A percentile compares a stretch with the other conserved stretches of the same genome.
phyloP scores from a whole-genome alignment of 2,797 vertebrate genomes.

The Enteromius trimaculatus region DNA sequence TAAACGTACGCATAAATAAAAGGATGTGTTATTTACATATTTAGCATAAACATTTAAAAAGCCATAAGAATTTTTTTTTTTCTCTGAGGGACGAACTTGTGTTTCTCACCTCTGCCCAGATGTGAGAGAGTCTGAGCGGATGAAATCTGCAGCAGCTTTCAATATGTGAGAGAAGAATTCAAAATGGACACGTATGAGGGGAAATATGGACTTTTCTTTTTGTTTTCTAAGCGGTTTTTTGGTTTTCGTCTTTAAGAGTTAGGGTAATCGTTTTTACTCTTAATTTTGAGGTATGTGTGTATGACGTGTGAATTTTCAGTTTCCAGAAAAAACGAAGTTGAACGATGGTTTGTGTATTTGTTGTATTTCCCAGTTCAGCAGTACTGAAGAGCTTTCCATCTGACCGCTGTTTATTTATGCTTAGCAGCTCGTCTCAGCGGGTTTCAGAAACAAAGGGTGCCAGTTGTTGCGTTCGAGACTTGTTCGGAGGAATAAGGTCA shows the following conservation, averaged over 20 bases:
- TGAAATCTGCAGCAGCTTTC: constrained; percentile 1
- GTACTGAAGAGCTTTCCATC: constrained; percentile 49
- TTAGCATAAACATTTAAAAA: background rate
- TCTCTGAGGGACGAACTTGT: background rate
- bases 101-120: constrained; percentile 60
- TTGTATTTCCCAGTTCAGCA: constrained; percentile 29
- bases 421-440: constrained; percentile 42
- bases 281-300: background rate
- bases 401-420: constrained; percentile 51
- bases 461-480: constrained; percentile 10
- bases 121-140: constrained; percentile 47
- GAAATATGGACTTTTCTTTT: background rate
- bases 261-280: background rate
- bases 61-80: background rate
- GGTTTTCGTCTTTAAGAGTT: background rate
- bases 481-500: constrained; percentile 27
- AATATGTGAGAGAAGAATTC: constrained; percentile 57
- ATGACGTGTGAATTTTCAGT: background rate
- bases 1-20: background rate
- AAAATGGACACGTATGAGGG: constrained; percentile 72
- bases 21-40: no score
- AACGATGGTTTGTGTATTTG: background rate
- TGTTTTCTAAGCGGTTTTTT: background rate
- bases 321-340: background rate
- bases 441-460: constrained; percentile 37